These are phyloP conservation scores for Hypsibius dujardini DNA, from an alignment of 1,140 invertebrate genomes.

Conservation along the genomic window DNA sequence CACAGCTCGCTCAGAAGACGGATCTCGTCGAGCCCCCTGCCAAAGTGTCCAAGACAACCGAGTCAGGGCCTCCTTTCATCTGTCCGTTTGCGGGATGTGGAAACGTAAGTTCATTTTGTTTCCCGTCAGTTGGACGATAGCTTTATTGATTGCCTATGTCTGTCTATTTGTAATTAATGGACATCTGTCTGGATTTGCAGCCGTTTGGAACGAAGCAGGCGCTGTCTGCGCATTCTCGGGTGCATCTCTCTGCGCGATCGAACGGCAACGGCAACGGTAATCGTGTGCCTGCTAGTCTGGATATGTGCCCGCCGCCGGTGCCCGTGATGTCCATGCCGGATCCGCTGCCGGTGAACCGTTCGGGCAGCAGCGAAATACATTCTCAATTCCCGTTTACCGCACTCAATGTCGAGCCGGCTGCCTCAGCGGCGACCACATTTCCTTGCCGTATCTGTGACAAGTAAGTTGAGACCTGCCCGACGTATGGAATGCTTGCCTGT, in stretches of 20 bases:
- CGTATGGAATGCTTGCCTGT: too few relatives aligned
- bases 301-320: slow-evolving; percentile 55
- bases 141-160: too few relatives aligned
- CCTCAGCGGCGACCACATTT: slow-evolving; percentile 39
- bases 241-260: slow-evolving; percentile 7
- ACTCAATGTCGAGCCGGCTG: slow-evolving; percentile 39
- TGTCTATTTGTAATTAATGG: too few relatives aligned
- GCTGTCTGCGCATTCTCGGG: neutral
- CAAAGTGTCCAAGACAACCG: slow-evolving; percentile 22
- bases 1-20: too few relatives aligned
- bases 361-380: slow-evolving; percentile 19
- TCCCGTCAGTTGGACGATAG: neutral
- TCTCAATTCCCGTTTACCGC: slow-evolving; percentile 20
- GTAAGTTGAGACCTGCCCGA: too few relatives aligned
- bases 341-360: slow-evolving; percentile 21
- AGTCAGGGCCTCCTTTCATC: neutral
- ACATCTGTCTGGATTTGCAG: too few relatives aligned
- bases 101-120: neutral
- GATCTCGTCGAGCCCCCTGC: slow-evolving; percentile 31
- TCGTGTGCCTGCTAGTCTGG: slow-evolving; percentile 46
- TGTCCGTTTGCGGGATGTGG: slow-evolving; percentile 1
- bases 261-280: slow-evolving; percentile 18
- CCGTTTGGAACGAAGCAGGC: neutral
- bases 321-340: slow-evolving; percentile 39
- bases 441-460: slow-evolving; percentile 94